Conservation (phyloP, 2,888 invertebrate genomes). For the Phengaris arion region DNA sequence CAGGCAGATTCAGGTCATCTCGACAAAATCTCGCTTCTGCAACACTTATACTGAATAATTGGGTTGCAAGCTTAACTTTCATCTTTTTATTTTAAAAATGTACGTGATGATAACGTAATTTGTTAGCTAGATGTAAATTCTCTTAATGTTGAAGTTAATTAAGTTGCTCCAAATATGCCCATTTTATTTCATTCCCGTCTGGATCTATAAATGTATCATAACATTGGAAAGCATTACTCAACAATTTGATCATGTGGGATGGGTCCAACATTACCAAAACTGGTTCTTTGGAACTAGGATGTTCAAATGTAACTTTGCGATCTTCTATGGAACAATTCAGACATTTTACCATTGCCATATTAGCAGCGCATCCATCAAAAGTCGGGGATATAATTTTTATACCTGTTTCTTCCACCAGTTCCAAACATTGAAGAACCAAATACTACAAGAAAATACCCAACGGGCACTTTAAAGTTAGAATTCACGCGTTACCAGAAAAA, state of each 20-base stretch:
- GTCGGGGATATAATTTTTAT: not conserved
- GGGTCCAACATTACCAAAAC: too few species aligned
- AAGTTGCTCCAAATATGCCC: too few species aligned
- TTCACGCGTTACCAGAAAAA: conserved; percentile 16
- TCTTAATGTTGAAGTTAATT: not conserved
- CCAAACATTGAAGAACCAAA: too few species aligned
- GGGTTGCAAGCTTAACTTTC: conserved; percentile 10
- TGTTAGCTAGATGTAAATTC: conserved; percentile 13
- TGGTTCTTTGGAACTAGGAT: too few species aligned
- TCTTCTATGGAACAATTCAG: conserved; percentile 8
- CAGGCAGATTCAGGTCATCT: not conserved
- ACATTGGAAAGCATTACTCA: too few species aligned
- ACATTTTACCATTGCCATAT: conserved; percentile 23
- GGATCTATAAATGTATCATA: too few species aligned
- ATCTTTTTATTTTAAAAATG: conserved; percentile 10
- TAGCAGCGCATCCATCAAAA: conserved; percentile 19
- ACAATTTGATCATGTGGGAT: too few species aligned
- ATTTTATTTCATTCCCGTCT: too few species aligned
- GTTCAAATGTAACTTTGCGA: not conserved
- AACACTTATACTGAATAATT: not conserved
- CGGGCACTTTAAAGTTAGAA: conserved; percentile 3
- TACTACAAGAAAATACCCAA: conserved; percentile 9
- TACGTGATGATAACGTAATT: not conserved
- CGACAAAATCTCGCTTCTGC: conserved; percentile 1
- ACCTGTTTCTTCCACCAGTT: too few species aligned